phyloP scores from a whole-genome alignment of 1,140 invertebrate genomes.

The Cepaea nemoralis region DNA sequence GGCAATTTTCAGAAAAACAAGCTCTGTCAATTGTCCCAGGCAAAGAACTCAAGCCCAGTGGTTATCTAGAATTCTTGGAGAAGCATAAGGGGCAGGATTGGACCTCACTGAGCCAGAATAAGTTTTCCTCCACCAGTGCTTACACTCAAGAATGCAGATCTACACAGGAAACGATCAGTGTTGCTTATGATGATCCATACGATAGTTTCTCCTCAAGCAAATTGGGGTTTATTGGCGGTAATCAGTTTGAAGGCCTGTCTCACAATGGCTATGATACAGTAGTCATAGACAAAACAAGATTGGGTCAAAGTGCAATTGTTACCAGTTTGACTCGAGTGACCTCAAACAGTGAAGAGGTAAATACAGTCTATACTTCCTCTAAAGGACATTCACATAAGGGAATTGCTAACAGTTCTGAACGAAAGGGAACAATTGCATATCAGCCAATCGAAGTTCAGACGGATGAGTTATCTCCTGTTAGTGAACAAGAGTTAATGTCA shows the following conservation, averaged over 20 bases:
- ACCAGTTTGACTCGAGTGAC: slow-evolving; percentile 16
- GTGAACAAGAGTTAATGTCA: slow-evolving; percentile 46
- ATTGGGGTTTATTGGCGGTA: slow-evolving; percentile 38
- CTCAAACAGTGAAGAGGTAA: slow-evolving; percentile 4
- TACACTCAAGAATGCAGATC: slow-evolving; percentile 15
- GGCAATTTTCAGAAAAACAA: slow-evolving; percentile 56
- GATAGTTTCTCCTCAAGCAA: slow-evolving; percentile 40
- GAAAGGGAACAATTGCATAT: slow-evolving; percentile 44
- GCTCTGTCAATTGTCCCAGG: slow-evolving; percentile 48
- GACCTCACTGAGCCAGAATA: slow-evolving; percentile 47
- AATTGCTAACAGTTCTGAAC: slow-evolving; percentile 35
- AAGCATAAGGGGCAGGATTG: slow-evolving; percentile 56
- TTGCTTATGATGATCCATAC: slow-evolving; percentile 63
- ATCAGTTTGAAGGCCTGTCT: slow-evolving; percentile 21
- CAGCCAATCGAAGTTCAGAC: slow-evolving; percentile 49
- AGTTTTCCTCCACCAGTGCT: slow-evolving; percentile 9
- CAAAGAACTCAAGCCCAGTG: slow-evolving; percentile 56
- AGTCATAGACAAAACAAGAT: neutral
- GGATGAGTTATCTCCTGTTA: slow-evolving; percentile 47
- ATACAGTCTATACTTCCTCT: slow-evolving; percentile 17
- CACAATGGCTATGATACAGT: slow-evolving; percentile 21
- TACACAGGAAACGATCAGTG: slow-evolving; percentile 20
- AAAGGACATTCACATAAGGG: slow-evolving; percentile 13
- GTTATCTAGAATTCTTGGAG: slow-evolving; percentile 58
- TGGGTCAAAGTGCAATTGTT: slow-evolving; percentile 12